phyloP scores from a whole-genome alignment of 2,888 invertebrate genomes.

The Catocala fraxini region DNA sequence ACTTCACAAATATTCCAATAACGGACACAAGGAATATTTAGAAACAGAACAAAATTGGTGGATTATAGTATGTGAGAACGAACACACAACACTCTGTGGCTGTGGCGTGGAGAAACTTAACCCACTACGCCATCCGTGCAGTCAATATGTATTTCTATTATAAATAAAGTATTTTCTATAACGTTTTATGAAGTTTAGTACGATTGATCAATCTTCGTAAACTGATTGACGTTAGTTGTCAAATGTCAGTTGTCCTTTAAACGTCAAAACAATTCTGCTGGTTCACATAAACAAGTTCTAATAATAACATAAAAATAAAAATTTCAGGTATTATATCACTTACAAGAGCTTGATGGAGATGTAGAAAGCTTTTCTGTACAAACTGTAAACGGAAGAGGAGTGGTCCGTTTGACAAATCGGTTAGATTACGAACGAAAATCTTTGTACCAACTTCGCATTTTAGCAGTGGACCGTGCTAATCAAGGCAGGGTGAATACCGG shows the following conservation, averaged over 20 bases:
- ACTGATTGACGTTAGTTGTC: too few relatives aligned
- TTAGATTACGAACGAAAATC: slow-evolving; percentile 96
- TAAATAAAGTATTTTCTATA: too few relatives aligned
- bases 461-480: slow-evolving; percentile 95
- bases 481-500: slow-evolving; percentile 95
- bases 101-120: too few relatives aligned
- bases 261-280: background rate
- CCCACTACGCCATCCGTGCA: too few relatives aligned
- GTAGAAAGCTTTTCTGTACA: slow-evolving; percentile 92
- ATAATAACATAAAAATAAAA: slow-evolving; percentile 1
- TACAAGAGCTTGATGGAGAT: slow-evolving; percentile 94
- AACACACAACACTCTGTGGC: too few relatives aligned
- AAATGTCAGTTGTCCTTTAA: background rate
- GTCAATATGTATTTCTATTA: too few relatives aligned
- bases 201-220: too few relatives aligned
- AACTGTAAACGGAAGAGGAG: slow-evolving; percentile 95
- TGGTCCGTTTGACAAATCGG: slow-evolving; percentile 91
- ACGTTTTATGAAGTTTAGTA: too few relatives aligned
- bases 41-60: too few relatives aligned
- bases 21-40: too few relatives aligned
- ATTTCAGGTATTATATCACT: slow-evolving; percentile 92
- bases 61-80: too few relatives aligned
- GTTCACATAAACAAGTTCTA: background rate
- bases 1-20: too few relatives aligned
- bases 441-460: slow-evolving; percentile 93